Conservation (phyloP, 2,113 vertebrate species). For the Patagioenas fasciata region DNA sequence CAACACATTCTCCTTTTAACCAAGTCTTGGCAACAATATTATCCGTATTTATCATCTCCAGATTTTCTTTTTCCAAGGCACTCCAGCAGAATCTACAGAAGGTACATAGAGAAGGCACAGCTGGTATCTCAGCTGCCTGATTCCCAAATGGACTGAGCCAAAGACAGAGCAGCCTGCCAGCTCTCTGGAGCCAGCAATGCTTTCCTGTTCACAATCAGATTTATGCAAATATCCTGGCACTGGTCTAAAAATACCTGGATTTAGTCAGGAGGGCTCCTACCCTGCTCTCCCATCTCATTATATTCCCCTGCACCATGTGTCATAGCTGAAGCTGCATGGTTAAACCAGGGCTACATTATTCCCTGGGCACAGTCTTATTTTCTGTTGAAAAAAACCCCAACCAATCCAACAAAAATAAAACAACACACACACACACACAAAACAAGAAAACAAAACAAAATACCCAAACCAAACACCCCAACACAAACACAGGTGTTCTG, state of each 20-base stretch:
- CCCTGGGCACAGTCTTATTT: neutral
- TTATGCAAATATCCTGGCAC: constrained; percentile 13
- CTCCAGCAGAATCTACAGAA: constrained; percentile 9
- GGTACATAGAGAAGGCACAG: constrained; percentile 35
- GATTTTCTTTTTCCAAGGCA: constrained; percentile 7
- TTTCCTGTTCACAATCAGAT: constrained; percentile 13
- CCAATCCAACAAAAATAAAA: neutral
- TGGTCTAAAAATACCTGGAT: constrained; percentile 22
- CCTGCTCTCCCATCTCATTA: neutral
- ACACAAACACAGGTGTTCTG: neutral
- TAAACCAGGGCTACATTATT: neutral
- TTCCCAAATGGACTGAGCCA: constrained; percentile 14
- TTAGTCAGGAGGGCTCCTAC: neutral
- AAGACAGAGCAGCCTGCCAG: constrained; percentile 12
- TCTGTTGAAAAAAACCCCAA: neutral
- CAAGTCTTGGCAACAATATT: neutral
- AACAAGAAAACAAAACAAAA: neutral
- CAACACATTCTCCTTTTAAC: neutral
- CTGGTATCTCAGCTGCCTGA: constrained; percentile 51
- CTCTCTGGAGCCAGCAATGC: neutral
- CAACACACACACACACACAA: no score
- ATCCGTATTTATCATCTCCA: constrained; percentile 25
- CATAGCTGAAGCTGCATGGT: neutral
- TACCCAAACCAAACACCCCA: neutral
- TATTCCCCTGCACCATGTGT: neutral